These are phyloP conservation scores for Metalampra italica DNA, from an alignment of 2,888 invertebrate genomes.

Conservation along the genomic window DNA sequence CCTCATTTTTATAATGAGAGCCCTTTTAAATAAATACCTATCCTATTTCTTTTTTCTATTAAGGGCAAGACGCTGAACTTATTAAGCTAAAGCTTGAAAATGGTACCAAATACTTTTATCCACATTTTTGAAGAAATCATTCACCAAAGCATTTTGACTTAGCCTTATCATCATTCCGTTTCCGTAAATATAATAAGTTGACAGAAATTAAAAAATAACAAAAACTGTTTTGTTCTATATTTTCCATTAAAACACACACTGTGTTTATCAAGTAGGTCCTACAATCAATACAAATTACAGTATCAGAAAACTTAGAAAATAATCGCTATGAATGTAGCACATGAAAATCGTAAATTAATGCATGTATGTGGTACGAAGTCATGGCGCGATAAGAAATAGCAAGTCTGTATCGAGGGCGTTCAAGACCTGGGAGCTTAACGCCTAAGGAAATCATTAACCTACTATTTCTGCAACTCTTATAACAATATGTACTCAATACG, in stretches of 20 bases:
- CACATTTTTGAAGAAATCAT: no score
- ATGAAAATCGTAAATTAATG: constrained; percentile 53
- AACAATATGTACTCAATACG: neutral
- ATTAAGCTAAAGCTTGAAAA: no score
- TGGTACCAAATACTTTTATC: no score
- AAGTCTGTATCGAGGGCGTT: constrained; percentile 45
- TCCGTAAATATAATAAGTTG: no score
- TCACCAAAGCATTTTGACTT: no score
- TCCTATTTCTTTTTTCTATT: no score
- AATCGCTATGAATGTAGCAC: constrained; percentile 49
- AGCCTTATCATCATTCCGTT: no score
- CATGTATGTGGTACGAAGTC: constrained; percentile 38
- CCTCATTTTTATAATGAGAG: no score
- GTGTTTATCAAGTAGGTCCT: neutral
- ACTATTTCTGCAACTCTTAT: constrained; percentile 29
- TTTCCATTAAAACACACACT: neutral
- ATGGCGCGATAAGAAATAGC: constrained; percentile 58
- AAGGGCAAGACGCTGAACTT: no score
- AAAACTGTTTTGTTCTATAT: neutral
- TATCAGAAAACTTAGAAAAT: constrained; percentile 32
- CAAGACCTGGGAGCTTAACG: constrained; percentile 39
- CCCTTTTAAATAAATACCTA: no score
- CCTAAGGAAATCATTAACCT: constrained; percentile 56
- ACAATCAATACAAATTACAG: neutral
- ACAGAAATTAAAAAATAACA: no score